Percentiles rank a stretch among this genome's conserved stretches.
Evolutionary conservation across 2,113 vertebrate genomes (phyloP).

Genomic region (Emberiza fucata): DNA sequence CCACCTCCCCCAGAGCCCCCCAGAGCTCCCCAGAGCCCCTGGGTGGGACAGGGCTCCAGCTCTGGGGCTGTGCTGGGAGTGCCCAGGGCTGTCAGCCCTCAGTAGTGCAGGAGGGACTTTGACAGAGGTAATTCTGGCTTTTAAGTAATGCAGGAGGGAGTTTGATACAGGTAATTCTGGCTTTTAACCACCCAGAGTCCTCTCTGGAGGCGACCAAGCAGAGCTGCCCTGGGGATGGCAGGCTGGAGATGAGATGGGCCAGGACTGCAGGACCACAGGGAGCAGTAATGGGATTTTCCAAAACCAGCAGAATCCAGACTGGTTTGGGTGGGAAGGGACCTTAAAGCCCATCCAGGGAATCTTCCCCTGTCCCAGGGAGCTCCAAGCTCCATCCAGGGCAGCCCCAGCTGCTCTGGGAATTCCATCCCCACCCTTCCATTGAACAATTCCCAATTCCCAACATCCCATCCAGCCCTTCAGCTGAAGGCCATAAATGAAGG

Average conservation of each 20-base stretch:
- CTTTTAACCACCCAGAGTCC: background rate
- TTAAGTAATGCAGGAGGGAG: background rate
- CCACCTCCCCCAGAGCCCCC: background rate
- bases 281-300: fast-evolving
- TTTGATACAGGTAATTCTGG: fast-evolving
- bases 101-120: fast-evolving
- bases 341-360: background rate
- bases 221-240: background rate
- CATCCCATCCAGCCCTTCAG: fast-evolving
- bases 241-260: background rate
- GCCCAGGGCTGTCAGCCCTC: fast-evolving
- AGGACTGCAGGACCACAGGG: fast-evolving
- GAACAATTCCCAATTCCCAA: background rate
- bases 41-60: fast-evolving
- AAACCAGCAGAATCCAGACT: background rate
- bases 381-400: background rate
- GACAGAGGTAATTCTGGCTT: too few relatives aligned
- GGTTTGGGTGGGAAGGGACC: background rate
- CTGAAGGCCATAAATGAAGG: background rate
- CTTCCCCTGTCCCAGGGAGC: background rate
- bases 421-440: background rate
- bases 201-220: fast-evolving
- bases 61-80: fast-evolving
- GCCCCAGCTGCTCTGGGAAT: background rate
- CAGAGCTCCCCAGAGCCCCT: too few relatives aligned